Evolutionary conservation across 2,888 invertebrate species (phyloP), one percentile per base, ranked within the genome.

Genomic region (Papilio gigon): DNA sequence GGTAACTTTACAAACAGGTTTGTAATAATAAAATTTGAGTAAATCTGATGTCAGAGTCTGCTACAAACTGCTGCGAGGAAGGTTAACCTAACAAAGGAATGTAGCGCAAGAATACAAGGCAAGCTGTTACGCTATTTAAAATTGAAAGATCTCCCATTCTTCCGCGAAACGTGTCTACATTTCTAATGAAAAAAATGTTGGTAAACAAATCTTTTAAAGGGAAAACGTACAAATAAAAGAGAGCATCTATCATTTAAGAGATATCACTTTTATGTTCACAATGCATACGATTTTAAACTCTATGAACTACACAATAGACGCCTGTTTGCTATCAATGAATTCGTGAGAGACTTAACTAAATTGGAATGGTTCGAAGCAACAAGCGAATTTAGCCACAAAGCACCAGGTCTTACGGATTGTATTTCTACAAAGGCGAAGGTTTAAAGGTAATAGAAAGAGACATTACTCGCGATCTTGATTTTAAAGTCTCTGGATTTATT

Each of bases 401-500:
- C 2, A 14, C 56, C n/a, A 75, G 75, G 70, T 68, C 71, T 75
- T 79, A 83, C 77, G 77, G 82, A 77, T 80, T 74, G 80, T 73
- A 67, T 76, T 70, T 65, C 60, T 27, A 33, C 50, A 35, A 66
- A 67, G 68, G 61, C 65, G 58, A 50, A 59, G 66, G 69, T 71
- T 68, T 70, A 65, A 67, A 73, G 72, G 78, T 81, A 82, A 83
- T 83, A 80, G 81, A 80, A 80, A 77, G 73, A 80, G 77, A 80
- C 83, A 84, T 85, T 84, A 82, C 79, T 77, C 72, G 73, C 73
- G 80, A 81, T 83, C 81, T 81, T 78, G 81, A 83, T 82, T 87
- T 87, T 84, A 82, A 85, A 86, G 80, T 80, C 81, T 75, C 80
- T 78, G 84, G 80, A 84, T 86, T 88, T 88, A 85, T 87, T 88